Base-by-base conservation (phyloP, 30 jellyfish, hydroid and myxozoan genomes). In the Cassiopea xamachana region DNA sequence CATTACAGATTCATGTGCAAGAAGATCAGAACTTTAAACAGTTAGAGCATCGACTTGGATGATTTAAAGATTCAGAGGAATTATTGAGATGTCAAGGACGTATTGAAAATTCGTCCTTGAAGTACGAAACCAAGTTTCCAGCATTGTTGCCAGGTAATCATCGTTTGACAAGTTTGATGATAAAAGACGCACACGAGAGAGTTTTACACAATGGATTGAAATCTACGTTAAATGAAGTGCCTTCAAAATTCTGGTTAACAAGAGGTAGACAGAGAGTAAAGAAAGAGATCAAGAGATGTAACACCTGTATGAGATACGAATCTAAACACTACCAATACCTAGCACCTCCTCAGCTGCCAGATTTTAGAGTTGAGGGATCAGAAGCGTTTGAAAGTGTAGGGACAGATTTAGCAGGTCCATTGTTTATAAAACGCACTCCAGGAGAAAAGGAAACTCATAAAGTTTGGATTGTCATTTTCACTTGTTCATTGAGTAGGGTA, bases 321-420 rank as follows among this genome's bases (percentile, higher is more conserved):
- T 59, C 88, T n/a, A 60, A 58, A 46, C 85, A 74, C 69, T 67
- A 49, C 82, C 87, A 75, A 46, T 86, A 86, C 70, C 93, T 67
- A 86, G 90, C 81, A 46, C 84, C 88, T 75, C 80, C 81, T 43
- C 69, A 74, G 68, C 89, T 86, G 81, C 89, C 88, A 73, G 69
- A 75, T 47, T 81, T 73, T 86, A 48, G 93, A 58, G 81, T 75
- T 73, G 88, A 86, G 48, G 88, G 92, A 19, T 39, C 79, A 50
- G 81, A 61, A 46, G 69, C 88, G 49, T 86, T 86, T 75, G 50
- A 74, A 49, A 75, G 87, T 59, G 67, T 86, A 55, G 87, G 90
- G 64, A 86, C 88, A 59, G 88, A 86, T 75, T 86, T 73, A 73
- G 88, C 87, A 17, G 93, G 93, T 58, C 93, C 93, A 58, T 86